Base-by-base conservation (phyloP, 2,797 vertebrate genomes). In the Clarias laeviceps region DNA sequence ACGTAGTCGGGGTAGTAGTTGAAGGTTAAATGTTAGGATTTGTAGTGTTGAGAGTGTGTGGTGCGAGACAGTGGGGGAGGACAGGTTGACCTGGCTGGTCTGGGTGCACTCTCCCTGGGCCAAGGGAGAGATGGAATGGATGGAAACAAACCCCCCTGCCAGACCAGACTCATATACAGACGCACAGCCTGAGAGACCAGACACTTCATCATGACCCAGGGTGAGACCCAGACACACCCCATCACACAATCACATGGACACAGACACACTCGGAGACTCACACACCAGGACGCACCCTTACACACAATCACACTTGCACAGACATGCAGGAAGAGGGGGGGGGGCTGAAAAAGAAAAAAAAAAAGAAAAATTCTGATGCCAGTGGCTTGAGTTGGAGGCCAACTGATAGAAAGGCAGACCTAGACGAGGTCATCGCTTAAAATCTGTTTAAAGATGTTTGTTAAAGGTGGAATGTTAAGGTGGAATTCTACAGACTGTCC, bases 221-320 rank as follows among this genome's bases (percentile, higher is more conserved):
- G 82, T 87, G 87, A 89, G 87, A 89, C 89, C 87, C 84, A 90
- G 90, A 91, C 88, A 88, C 88, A 85, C 86, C 86, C 86, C 34
- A 59, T 64, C 87, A 90, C 77, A 88, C 88, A 90, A 88, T 88
- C 89, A 17, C 85, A 89, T 81, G 83, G 86, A 89, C 88, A 87
- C 87, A 89, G 84, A 88, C 87, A 78, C 78, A 83, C 82, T 85
- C 54, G 68, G 84, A 84, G 80, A 87, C 84, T 86, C 80, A 87
- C 87, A 87, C 87, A 85, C 78, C 79, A 88, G 83, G 84, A 77
- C 82, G 62, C 89, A 86, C 88, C 88, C 80, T 82, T 69, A 40
- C 64, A 89, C 56, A 85, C 85, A 90, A 88, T 85, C 88, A 77
- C 82, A 74, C 82, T 88, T 84, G 84, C 83, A 80, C 87, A 89